A percentile compares a stretch with the other conserved stretches of the same genome.
Evolutionary conservation across 2,888 invertebrate species (phyloP).

Genomic region (Drosophila greeni): DNA sequence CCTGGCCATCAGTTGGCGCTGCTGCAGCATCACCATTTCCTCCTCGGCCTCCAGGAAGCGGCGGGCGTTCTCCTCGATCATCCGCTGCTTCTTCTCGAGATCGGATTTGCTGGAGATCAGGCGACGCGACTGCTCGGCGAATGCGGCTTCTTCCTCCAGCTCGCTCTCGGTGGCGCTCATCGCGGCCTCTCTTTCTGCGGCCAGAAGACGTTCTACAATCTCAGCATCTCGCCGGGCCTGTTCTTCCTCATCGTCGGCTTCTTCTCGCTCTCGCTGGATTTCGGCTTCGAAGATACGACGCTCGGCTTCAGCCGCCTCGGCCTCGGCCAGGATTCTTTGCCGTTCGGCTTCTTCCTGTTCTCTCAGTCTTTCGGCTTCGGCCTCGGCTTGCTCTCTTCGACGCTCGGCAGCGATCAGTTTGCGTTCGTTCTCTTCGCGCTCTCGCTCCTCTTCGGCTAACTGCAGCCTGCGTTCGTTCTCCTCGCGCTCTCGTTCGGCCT

Average conservation of each 20-base stretch:
- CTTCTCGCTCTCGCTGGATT: conserved; percentile 25
- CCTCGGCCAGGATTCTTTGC: conserved; percentile 45
- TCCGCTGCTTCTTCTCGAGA: conserved; percentile 61
- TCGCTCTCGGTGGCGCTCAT: conserved; percentile 63
- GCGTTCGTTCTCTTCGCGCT: conserved; percentile 42
- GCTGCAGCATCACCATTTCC: conserved; percentile 76
- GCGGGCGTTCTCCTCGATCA: conserved; percentile 75
- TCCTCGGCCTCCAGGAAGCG: conserved; percentile 75
- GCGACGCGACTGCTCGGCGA: conserved; percentile 46
- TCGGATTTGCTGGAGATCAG: conserved; percentile 50
- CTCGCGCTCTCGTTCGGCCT: conserved; percentile 35
- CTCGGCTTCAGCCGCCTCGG: conserved; percentile 46
- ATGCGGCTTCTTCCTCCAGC: conserved; percentile 58
- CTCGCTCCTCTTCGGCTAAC: conserved; percentile 31
- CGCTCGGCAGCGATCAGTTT: conserved; percentile 33
- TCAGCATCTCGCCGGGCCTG: conserved; percentile 59
- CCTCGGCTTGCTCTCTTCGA: conserved; percentile 46
- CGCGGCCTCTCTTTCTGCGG: conserved; percentile 61
- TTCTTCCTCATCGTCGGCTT: conserved; percentile 51
- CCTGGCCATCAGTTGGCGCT: conserved; percentile 58
- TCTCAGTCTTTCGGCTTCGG: conserved; percentile 32
- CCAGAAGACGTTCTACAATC: conserved; percentile 57
- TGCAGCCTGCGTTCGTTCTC: conserved; percentile 33
- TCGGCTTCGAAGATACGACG: conserved; percentile 49
- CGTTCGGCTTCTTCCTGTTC: conserved; percentile 38